A percentile compares a stretch with the other conserved stretches of the same genome.
phyloP scores from a whole-genome alignment of 2,113 vertebrate genomes.

The Puffinus mauretanicus region DNA sequence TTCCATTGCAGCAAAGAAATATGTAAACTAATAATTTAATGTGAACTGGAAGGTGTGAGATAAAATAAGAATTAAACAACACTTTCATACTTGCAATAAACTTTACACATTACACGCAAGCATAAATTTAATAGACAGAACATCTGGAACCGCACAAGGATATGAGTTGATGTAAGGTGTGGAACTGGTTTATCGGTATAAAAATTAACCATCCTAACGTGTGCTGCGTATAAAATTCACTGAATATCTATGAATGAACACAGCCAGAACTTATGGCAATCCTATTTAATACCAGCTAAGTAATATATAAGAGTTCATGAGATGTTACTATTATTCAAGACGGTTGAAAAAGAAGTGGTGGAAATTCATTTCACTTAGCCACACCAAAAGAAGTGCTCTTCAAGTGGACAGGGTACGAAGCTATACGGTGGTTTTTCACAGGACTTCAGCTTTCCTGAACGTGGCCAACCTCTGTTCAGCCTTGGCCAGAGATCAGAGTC shows the following conservation, averaged over 20 bases:
- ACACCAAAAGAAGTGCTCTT: neutral
- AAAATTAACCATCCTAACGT: neutral
- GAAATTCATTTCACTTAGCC: neutral
- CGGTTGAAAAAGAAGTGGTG: neutral
- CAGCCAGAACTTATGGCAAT: neutral
- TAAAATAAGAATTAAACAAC: conserved; percentile 44
- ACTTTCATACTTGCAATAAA: conserved; percentile 14
- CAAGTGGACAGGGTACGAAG: neutral
- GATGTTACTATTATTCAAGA: neutral
- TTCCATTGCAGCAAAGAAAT: conserved; percentile 7
- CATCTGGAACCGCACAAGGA: neutral
- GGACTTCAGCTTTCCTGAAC: neutral
- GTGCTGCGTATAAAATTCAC: neutral
- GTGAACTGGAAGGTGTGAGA: conserved; percentile 7
- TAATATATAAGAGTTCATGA: rapidly evolving
- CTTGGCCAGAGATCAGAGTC: neutral
- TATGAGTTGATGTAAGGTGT: neutral
- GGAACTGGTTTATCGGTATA: neutral
- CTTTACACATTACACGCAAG: neutral
- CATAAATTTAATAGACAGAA: neutral
- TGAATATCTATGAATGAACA: neutral
- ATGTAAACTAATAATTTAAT: conserved; percentile 57
- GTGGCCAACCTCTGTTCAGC: neutral
- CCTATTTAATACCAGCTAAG: neutral
- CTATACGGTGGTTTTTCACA: neutral